Conservation (phyloP, 2,888 invertebrate species). For the Mythimna ferrago region DNA sequence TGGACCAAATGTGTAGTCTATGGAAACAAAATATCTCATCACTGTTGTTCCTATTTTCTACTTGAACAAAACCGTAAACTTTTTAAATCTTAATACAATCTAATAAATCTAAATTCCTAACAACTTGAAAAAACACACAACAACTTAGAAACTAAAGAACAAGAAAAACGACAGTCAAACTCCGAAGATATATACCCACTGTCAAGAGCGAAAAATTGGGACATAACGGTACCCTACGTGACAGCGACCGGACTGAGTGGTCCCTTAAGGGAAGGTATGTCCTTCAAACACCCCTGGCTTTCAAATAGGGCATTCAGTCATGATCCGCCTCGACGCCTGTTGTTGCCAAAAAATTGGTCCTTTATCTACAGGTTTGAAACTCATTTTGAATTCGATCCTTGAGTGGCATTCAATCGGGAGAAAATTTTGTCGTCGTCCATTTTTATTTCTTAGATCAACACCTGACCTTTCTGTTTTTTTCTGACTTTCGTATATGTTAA, state of each 20-base stretch:
- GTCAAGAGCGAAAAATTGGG: conserved; percentile 81
- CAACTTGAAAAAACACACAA: conserved; percentile 6
- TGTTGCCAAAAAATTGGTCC: conserved; percentile 54
- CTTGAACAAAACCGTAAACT: not conserved
- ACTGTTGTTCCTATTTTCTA: not conserved
- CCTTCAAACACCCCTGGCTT: conserved; percentile 55
- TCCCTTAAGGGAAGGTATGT: conserved; percentile 71
- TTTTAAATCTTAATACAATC: not conserved
- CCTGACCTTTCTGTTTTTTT: not conserved
- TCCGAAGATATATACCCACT: conserved; percentile 67
- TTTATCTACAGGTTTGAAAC: conserved; percentile 52
- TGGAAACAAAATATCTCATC: not conserved
- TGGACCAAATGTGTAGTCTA: not conserved
- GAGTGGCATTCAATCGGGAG: conserved; percentile 7
- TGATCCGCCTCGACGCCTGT: conserved; percentile 71
- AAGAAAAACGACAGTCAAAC: conserved; percentile 50
- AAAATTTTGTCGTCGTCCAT: conserved; percentile 2
- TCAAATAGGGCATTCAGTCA: conserved; percentile 78
- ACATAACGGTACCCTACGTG: conserved; percentile 81
- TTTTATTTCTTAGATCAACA: conserved; percentile 13
- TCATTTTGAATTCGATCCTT: conserved; percentile 37
- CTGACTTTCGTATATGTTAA: not conserved
- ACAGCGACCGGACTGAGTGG: conserved; percentile 65
- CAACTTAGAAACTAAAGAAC: conserved; percentile 19
- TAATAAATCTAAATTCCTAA: not conserved